Evolutionary conservation across 2,113 vertebrate species (phyloP).

Genomic region (Corythornis vintsioides): DNA sequence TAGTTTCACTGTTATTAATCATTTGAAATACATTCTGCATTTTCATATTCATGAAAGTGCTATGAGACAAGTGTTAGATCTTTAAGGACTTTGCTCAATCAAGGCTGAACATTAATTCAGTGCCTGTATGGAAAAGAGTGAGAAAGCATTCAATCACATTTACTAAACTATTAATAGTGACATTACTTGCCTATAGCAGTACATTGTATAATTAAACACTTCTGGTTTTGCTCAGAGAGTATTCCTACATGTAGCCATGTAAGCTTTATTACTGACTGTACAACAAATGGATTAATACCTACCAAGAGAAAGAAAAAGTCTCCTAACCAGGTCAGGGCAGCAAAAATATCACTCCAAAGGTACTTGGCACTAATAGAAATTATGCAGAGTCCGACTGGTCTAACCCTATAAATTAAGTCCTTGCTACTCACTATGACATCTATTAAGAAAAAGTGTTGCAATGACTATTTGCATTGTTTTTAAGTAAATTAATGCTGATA

Average conservation of each 20-base stretch:
- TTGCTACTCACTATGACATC: not conserved
- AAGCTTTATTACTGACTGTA: not conserved
- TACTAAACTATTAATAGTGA: not conserved
- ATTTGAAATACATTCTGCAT: not conserved
- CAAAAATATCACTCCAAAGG: constrained; percentile 39
- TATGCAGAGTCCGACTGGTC: not conserved
- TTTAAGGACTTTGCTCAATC: not conserved
- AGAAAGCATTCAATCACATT: not conserved
- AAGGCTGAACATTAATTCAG: not conserved
- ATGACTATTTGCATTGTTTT: not conserved
- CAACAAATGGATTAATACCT: not conserved
- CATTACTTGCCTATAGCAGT: not conserved
- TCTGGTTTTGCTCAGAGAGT: not conserved
- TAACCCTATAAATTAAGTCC: not conserved
- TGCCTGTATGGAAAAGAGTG: not conserved
- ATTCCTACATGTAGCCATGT: not conserved
- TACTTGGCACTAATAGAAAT: constrained; percentile 14
- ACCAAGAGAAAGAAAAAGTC: not conserved
- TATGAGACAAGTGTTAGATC: not conserved
- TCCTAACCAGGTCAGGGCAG: constrained; percentile 22
- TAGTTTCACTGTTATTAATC: not conserved
- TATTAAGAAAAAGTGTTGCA: not conserved
- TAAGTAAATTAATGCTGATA: not conserved
- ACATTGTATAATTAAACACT: not conserved
- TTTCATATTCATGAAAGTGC: not conserved